These are phyloP conservation scores for Ciconia maguari DNA, from an alignment of 2,113 vertebrate species.

Conservation along the genomic window DNA sequence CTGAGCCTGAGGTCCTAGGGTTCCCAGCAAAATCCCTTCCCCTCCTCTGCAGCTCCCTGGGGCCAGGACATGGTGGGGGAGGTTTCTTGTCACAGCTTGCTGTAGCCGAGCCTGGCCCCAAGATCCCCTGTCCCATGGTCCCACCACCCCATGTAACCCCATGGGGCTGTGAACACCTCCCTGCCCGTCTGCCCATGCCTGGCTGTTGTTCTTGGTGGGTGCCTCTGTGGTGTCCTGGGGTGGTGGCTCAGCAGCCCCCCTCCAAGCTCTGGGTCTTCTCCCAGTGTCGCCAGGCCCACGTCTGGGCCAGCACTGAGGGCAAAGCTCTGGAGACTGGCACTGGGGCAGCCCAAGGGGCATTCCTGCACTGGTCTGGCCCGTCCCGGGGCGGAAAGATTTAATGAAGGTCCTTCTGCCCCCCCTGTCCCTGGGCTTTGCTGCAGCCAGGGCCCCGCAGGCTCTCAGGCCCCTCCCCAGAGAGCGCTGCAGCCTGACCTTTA, in stretches of 20 bases:
- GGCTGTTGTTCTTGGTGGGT: neutral
- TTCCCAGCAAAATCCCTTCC: neutral
- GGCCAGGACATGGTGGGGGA: neutral
- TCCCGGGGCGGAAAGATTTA: neutral
- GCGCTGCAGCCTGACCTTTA: neutral
- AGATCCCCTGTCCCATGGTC: neutral
- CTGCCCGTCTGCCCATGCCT: accelerated
- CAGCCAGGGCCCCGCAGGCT: neutral
- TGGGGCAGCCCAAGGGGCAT: neutral
- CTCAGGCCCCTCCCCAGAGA: neutral
- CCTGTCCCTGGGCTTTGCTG: neutral
- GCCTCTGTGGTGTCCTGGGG: too few species aligned
- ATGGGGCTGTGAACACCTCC: neutral
- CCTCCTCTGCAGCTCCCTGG: neutral
- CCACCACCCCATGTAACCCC: accelerated
- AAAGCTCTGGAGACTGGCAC: neutral
- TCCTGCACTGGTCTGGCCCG: neutral
- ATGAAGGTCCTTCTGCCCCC: neutral
- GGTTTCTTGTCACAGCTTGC: neutral
- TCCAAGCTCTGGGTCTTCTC: neutral
- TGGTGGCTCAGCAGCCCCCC: neutral
- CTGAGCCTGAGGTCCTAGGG: neutral
- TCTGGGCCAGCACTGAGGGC: neutral
- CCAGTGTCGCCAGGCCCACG: accelerated
- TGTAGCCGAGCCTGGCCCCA: neutral